A percentile compares a stretch with the other conserved stretches of the same genome.
Conservation (phyloP, 1,140 invertebrate species). For the Eueides isabella region DNA sequence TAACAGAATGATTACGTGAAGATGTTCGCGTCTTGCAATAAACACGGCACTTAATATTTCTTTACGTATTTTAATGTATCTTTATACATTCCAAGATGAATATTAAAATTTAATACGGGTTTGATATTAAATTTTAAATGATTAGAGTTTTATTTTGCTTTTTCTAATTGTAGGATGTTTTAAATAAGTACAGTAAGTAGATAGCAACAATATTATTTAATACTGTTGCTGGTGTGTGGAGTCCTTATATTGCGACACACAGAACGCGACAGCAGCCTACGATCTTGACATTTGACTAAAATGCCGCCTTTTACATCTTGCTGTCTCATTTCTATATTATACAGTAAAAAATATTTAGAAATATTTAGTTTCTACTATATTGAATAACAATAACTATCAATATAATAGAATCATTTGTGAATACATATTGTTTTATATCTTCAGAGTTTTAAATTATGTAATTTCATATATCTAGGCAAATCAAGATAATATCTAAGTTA, state of each 20-base stretch:
- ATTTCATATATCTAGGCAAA: slow-evolving; percentile 9
- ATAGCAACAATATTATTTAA: slow-evolving; percentile 15
- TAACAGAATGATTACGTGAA: slow-evolving; percentile 10
- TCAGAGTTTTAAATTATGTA: neutral
- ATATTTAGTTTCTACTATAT: neutral
- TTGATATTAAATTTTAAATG: too few species aligned
- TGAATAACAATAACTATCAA: neutral
- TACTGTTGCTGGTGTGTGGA: slow-evolving; percentile 19
- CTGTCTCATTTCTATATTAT: slow-evolving; percentile 23
- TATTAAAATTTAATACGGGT: neutral
- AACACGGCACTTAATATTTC: neutral
- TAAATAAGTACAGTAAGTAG: neutral
- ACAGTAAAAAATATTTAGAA: neutral
- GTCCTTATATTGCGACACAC: slow-evolving; percentile 46
- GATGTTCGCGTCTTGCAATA: neutral
- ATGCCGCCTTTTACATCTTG: slow-evolving; percentile 27
- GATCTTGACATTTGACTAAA: slow-evolving; percentile 62
- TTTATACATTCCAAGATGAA: neutral
- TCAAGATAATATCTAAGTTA: neutral
- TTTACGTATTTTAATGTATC: neutral
- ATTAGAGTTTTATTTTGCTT: too few species aligned
- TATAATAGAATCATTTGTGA: neutral
- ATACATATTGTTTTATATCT: slow-evolving; percentile 1
- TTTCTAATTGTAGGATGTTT: neutral
- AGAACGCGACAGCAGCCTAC: slow-evolving; percentile 43